Conservation (phyloP, 2,113 vertebrate species). For the Penelope pileata region DNA sequence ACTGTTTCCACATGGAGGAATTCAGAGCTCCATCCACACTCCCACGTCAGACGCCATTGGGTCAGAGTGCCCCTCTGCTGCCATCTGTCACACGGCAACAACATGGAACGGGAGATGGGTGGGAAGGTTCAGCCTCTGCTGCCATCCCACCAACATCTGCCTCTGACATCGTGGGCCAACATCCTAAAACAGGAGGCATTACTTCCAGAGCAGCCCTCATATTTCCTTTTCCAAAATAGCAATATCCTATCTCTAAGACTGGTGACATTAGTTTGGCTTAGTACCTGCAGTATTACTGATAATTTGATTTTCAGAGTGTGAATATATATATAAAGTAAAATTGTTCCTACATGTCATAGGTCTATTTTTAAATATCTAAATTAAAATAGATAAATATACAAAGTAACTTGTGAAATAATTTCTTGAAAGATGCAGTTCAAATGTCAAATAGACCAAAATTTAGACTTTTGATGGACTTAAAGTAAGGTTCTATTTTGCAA, state of each 20-base stretch:
- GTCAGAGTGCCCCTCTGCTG: no score
- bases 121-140: no score
- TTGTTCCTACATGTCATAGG: rapidly evolving
- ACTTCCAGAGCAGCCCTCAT: no score
- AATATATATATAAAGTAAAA: no score
- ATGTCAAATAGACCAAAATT: neutral
- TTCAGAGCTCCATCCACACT: no score
- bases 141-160: no score
- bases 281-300: neutral
- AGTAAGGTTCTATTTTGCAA: neutral
- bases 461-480: neutral
- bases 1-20: no score
- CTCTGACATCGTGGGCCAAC: no score
- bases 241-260: neutral
- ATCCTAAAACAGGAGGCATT: no score
- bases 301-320: neutral
- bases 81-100: no score
- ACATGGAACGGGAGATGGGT: no score
- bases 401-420: neutral
- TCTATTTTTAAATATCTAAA: neutral
- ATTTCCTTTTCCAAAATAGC: neutral
- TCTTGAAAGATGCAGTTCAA: neutral
- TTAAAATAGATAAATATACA: neutral
- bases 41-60: no score
- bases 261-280: neutral